Conservation (phyloP, 2,888 invertebrate genomes). For the Caenorhabditis angaria region DNA sequence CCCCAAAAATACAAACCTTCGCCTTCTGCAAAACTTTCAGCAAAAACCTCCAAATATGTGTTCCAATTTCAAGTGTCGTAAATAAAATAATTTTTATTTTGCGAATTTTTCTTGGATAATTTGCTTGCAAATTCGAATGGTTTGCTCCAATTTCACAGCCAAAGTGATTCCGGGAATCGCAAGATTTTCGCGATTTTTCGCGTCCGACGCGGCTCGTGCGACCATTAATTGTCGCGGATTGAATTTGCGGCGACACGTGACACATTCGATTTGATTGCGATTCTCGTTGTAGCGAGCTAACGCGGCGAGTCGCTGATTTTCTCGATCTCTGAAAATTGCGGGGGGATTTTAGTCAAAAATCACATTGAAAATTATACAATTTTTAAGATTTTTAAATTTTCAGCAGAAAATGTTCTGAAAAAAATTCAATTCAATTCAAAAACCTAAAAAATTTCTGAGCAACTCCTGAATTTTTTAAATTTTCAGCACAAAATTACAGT, state of each 20-base stretch:
- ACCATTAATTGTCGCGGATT: conserved; percentile 10
- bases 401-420: no score
- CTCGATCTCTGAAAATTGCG: no score
- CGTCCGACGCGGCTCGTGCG: conserved; percentile 5
- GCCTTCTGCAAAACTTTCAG: conserved; percentile 15
- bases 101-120: not conserved
- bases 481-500: no score
- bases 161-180: conserved; percentile 19
- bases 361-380: no score
- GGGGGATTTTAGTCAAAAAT: no score
- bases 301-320: conserved; percentile 10
- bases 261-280: conserved; percentile 6
- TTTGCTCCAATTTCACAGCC: conserved; percentile 15
- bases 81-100: conserved; percentile 27
- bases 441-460: no score
- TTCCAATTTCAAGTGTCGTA: conserved; percentile 17
- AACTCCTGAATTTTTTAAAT: no score
- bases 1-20: conserved; percentile 6
- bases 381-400: no score
- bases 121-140: not conserved
- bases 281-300: not conserved
- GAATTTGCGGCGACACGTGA: conserved; percentile 7
- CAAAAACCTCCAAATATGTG: conserved; percentile 14
- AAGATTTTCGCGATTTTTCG: not conserved
- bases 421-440: no score